phyloP scores from a whole-genome alignment of 2,888 invertebrate genomes.

The Zele albiditarsus region DNA sequence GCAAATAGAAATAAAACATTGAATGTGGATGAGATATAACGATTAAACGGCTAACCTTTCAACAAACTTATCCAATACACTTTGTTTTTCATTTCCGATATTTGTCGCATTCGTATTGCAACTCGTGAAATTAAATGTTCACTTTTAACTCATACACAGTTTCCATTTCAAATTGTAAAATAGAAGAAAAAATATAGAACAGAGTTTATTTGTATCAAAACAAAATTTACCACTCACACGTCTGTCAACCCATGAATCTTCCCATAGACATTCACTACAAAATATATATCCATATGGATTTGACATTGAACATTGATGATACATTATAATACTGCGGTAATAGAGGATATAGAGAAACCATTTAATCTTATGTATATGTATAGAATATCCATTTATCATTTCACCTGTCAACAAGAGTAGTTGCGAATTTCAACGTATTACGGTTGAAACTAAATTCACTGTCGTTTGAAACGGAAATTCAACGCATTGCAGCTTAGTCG shows the following conservation, averaged over 20 bases:
- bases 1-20: not conserved
- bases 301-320: slow-evolving; percentile 4
- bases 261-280: not conserved
- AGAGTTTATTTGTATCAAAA: not conserved
- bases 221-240: not conserved
- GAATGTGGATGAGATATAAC: not conserved
- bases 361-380: slow-evolving; percentile 7
- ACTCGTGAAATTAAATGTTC: not conserved
- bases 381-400: slow-evolving; percentile 8
- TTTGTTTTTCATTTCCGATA: not conserved
- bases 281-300: not conserved
- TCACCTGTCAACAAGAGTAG: not conserved
- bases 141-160: not conserved
- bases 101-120: not conserved
- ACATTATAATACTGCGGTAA: not conserved
- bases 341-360: slow-evolving; percentile 10
- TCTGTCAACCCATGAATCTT: not conserved
- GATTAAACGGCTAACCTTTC: not conserved
- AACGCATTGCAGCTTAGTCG: slow-evolving; percentile 12
- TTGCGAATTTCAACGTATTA: not conserved
- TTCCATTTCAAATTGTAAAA: no score
- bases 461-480: not conserved
- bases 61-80: slow-evolving; percentile 7
- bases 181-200: no score
- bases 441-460: slow-evolving; percentile 3